phyloP scores from a whole-genome alignment of 1,140 invertebrate species.

The Campoletis sonorensis region DNA sequence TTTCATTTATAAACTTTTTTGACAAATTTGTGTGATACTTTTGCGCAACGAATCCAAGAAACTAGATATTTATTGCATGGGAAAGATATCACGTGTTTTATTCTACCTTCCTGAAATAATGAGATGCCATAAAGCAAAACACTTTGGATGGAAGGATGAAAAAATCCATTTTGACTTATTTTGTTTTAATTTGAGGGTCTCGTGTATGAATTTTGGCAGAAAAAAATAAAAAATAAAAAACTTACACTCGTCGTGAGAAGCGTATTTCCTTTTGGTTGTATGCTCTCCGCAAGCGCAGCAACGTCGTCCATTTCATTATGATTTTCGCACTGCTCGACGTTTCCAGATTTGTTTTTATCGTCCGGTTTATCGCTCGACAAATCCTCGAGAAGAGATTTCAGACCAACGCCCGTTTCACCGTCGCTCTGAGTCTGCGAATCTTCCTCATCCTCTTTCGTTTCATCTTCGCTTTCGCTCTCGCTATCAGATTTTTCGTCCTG shows the following conservation, averaged over 20 bases:
- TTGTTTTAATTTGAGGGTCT: too few species aligned
- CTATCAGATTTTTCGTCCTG: slow-evolving; percentile 64
- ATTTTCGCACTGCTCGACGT: slow-evolving; percentile 78
- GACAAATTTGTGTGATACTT: slow-evolving; percentile 47
- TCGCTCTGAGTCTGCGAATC: slow-evolving; percentile 76
- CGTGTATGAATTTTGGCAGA: too few species aligned
- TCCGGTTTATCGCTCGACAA: slow-evolving; percentile 67
- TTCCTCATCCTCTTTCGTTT: slow-evolving; percentile 74
- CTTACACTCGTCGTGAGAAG: slow-evolving; percentile 90
- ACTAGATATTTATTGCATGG: slow-evolving; percentile 54
- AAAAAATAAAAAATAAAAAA: slow-evolving; percentile 49
- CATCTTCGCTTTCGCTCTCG: slow-evolving; percentile 67
- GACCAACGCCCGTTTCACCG: slow-evolving; percentile 76
- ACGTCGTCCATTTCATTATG: slow-evolving; percentile 90
- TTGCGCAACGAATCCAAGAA: slow-evolving; percentile 51
- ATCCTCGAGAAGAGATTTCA: slow-evolving; percentile 82
- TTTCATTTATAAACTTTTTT: background rate
- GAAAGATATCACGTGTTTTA: slow-evolving; percentile 49
- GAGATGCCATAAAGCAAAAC: slow-evolving; percentile 45
- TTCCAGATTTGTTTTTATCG: slow-evolving; percentile 64
- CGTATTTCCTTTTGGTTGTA: slow-evolving; percentile 99
- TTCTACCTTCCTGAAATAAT: slow-evolving; percentile 41
- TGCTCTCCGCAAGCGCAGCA: slow-evolving; percentile 94
- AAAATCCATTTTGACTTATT: slow-evolving; percentile 40
- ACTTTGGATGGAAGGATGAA: slow-evolving; percentile 38